These are phyloP conservation scores for Cephalotes varians DNA, from an alignment of 2,888 invertebrate genomes.

Conservation along the genomic window DNA sequence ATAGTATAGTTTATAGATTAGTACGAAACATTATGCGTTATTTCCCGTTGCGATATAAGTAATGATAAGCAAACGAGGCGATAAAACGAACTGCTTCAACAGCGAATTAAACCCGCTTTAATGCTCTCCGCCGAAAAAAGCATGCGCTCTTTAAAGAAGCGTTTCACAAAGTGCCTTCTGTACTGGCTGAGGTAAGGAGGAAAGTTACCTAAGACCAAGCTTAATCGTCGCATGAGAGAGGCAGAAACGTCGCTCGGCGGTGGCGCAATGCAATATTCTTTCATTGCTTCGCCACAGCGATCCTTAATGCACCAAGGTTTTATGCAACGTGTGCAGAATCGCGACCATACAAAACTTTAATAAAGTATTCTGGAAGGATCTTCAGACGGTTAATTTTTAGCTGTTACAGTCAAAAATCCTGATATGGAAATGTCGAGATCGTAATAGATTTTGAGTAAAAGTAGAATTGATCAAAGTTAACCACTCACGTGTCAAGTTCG, in stretches of 20 bases:
- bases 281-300: slow-evolving; percentile 45
- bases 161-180: slow-evolving; percentile 25
- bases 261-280: slow-evolving; percentile 53
- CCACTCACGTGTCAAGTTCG: not conserved
- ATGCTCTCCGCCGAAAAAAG: slow-evolving; percentile 26
- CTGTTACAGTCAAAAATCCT: not conserved
- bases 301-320: slow-evolving; percentile 73
- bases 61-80: slow-evolving; percentile 15
- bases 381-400: slow-evolving; percentile 2
- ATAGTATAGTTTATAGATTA: slow-evolving; percentile 6
- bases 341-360: not conserved
- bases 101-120: slow-evolving; percentile 42
- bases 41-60: not conserved
- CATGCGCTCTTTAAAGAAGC: slow-evolving; percentile 36
- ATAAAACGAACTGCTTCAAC: slow-evolving; percentile 22
- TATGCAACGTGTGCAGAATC: slow-evolving; percentile 52
- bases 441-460: not conserved
- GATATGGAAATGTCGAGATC: not conserved
- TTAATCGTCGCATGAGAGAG: slow-evolving; percentile 29
- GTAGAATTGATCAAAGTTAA: not conserved
- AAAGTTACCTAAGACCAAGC: slow-evolving; percentile 28
- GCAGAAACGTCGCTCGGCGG: slow-evolving; percentile 16
- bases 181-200: slow-evolving; percentile 6
- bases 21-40: not conserved
- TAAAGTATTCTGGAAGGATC: not conserved